Evolutionary conservation across 2,797 vertebrate genomes (phyloP), one percentile per base, ranked within the genome.

Genomic region (Eutrigla gurnardus): DNA sequence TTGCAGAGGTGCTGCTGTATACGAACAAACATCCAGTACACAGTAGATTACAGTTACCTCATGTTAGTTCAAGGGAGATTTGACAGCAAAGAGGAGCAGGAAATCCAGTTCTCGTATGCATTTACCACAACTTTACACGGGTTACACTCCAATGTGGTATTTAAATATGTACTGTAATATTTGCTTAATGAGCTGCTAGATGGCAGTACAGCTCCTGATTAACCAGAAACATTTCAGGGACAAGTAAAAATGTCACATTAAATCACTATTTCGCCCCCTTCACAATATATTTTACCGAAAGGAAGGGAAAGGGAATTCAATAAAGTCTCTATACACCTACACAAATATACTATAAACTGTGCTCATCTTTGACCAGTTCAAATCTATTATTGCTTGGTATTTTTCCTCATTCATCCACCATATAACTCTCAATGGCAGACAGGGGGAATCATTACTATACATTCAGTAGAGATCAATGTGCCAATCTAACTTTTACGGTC

Each of bases 301-400:
- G 70, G 64, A 78, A 82, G 62, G 49, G 70, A 8, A 65, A 18
- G 33, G 46, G 18, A 35, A 32, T 73, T 67, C 5, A 67, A 72
- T 79, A 78, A 33, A 73, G n/a, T 10, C 68, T 85, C 69, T 78
- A 59, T 80, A 0, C 63, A 77, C 25, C 59, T 67, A 72, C 59
- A 78, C 50, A 82, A 74, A 84, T 83, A 82, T 66, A 79, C 70
- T 82, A 75, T 65, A 6, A 78, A 79, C 73, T 89, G 87, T 91
- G 89, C 89, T 90, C 73, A 65, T 88, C 71, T 82, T 75, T 55
- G 33, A 89, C 70, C 71, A 78, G 32, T 79, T 86, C 9, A 86
- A 77, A 78, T 79, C 75, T 83, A 78, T 90, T 93, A 93, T 93
- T 92, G 90, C 90, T 88, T 80, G 4, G 42, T 67, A 53, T 45